Base-by-base conservation (phyloP, 2,797 vertebrate species). In the Notamacropus eugenii region DNA sequence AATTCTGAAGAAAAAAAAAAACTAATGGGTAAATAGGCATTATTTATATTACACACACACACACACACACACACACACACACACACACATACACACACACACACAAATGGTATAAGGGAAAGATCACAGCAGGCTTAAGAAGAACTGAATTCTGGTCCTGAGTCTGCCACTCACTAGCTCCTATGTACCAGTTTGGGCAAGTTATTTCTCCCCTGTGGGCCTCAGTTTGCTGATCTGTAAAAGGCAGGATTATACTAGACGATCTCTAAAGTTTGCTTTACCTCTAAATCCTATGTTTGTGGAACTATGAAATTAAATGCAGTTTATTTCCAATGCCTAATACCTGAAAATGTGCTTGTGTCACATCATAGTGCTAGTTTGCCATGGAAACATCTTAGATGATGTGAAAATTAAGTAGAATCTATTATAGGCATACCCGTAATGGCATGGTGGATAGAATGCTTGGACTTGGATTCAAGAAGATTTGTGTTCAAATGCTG, bases 351-450 rank as follows among this genome's bases (percentile, higher is more conserved):
- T 57, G 40, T 6, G 16, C 29, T 5, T 55, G 90, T 34, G 11
- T 92, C 54, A 3, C 8, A 82, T 52, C 74, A n/a, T 0, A 22
- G 54, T 27, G 13, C 50, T 92, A 24, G 31, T 56, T 87, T 34
- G 22, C 91, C 95, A 55, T 58, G 27, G 34, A 59, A 93, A 92
- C 55, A 92, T 82, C 40, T 27, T 46, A 67, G 95, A 91, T 46
- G 90, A 94, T 54, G 2, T n/a, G 34, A 54, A 94, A 55, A 50
- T 54, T 55, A 90, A 59, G 93, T 10, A 50, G 24, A 91, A 62
- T 14, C 2, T 28, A 59, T 90, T n/a, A 57, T 1, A 27, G n/a
- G 19, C 40, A 24, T 46, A 46, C 19, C 74, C 52, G 9, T 52
- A 52, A 82, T 82, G 12, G 22, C 74, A 24, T 4, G 27, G 40